Evolutionary conservation across 2,888 invertebrate species (phyloP).

Genomic region (Aporophyla nigra): DNA sequence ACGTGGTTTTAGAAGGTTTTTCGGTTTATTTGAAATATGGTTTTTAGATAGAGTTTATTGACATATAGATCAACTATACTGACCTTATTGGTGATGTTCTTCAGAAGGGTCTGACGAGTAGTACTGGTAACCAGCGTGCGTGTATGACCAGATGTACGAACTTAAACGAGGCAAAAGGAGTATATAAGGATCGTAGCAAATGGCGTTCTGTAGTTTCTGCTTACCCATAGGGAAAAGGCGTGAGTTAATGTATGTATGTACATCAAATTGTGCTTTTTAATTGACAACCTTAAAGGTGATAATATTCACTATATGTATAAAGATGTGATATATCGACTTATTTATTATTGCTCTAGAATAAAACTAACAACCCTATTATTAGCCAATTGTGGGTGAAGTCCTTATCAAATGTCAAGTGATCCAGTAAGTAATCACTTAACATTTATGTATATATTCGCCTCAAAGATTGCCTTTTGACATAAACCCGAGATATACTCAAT

Average conservation of each 20-base stretch:
- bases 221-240: too few species aligned
- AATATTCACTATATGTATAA: not conserved
- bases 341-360: not conserved
- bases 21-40: not conserved
- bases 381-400: not conserved
- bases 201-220: too few species aligned
- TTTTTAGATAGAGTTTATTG: not conserved
- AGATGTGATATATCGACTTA: too few species aligned
- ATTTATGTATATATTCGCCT: constrained; percentile 8
- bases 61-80: too few species aligned
- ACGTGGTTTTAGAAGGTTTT: not conserved
- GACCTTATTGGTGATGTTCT: too few species aligned
- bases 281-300: not conserved
- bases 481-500: constrained; percentile 14
- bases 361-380: not conserved
- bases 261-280: not conserved
- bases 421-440: constrained; percentile 19
- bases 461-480: constrained; percentile 18
- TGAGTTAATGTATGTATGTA: too few species aligned
- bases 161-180: too few species aligned
- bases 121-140: too few species aligned
- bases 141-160: too few species aligned
- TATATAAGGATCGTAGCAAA: too few species aligned
- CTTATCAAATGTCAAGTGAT: constrained; percentile 7
- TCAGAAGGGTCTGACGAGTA: too few species aligned